Percentiles rank a stretch among this genome's conserved stretches.
Conservation (phyloP, 1,140 invertebrate species). For the Acyrthosiphon pisum region DNA sequence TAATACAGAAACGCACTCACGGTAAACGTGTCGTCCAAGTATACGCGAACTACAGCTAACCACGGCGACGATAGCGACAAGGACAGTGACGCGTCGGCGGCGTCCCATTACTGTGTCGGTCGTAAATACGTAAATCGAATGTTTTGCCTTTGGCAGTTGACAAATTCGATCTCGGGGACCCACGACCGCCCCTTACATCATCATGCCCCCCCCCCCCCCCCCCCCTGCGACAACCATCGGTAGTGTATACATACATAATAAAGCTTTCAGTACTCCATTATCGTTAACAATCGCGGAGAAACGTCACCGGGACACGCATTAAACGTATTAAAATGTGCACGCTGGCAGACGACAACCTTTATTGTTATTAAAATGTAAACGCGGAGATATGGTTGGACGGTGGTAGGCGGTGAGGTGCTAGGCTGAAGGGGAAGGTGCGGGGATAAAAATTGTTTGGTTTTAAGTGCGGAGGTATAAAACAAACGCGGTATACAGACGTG, state of each 20-base stretch:
- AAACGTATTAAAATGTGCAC: slow-evolving; percentile 16
- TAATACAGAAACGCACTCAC: background rate
- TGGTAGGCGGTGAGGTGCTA: background rate
- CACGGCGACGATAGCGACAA: background rate
- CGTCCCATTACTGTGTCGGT: background rate
- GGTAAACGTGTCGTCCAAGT: background rate
- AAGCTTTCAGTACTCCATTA: slow-evolving; percentile 43
- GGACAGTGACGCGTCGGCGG: background rate
- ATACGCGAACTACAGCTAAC: background rate
- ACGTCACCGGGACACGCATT: slow-evolving; percentile 19
- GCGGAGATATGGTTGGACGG: background rate
- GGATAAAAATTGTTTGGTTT: background rate
- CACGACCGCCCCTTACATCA: background rate
- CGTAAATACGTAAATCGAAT: slow-evolving; percentile 33
- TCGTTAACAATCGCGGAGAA: slow-evolving; percentile 6
- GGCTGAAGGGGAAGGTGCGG: background rate
- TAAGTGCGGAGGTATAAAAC: background rate
- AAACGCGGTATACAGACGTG: background rate
- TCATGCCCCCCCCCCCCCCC: fast-evolving
- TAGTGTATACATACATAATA: slow-evolving; percentile 3
- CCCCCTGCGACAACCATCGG: no score
- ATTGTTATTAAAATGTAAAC: slow-evolving; percentile 45
- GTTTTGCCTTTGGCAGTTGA: slow-evolving; percentile 23
- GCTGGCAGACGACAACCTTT: background rate
- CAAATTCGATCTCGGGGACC: background rate